Base-by-base conservation (phyloP, 2,888 invertebrate genomes). In the Platycheirus rosarum region DNA sequence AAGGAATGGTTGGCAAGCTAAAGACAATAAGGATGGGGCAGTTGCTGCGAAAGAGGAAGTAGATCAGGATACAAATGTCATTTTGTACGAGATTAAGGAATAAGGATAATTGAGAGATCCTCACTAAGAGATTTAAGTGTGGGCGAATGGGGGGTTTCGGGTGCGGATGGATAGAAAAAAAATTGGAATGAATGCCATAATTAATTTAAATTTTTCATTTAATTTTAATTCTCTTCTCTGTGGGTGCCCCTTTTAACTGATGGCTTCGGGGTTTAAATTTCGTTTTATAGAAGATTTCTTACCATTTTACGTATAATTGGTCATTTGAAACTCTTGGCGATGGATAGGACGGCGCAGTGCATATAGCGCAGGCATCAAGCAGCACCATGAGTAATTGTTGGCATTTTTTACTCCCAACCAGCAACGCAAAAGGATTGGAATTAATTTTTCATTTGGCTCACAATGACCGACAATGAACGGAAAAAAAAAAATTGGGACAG, bases 11-110 rank as follows among this genome's bases (percentile, higher is more conserved):
- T 23, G 13, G 11, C 26, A 11, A 13, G 32, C 9, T 26, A 42
- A 14, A 18, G 44, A 53, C 46, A 37, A 18, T 13, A 49, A 53
- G 23, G n/a, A 26, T 3, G 29, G 42, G 23, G 11, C 14, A 7
- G 46, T 32, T 14, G 32, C 18, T 35, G 13, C 14, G 1, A 20
- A 37, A n/a, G 26, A 49, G 62, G 63, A 76, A 76, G 48, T 80
- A 66, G 82, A 82, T 82, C 82, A 82, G 77, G 71, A 82, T 77
- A 82, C 82, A 82, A 82, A 82, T 77, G 82, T 82, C 82, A 82
- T 77, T 82, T 77, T 77, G 55, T 77, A 71, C 62, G 62, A 82
- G 71, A 82, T 82, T 77, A 82, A 77, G 77, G 77, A 82, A 77
- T 71, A 77, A 53, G 68, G 82, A 77, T 82, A 82, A 82, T 82